Percentiles rank a stretch among this genome's conserved stretches.
phyloP scores from a whole-genome alignment of 2,797 vertebrate species.

The Sebastes steindachneri region DNA sequence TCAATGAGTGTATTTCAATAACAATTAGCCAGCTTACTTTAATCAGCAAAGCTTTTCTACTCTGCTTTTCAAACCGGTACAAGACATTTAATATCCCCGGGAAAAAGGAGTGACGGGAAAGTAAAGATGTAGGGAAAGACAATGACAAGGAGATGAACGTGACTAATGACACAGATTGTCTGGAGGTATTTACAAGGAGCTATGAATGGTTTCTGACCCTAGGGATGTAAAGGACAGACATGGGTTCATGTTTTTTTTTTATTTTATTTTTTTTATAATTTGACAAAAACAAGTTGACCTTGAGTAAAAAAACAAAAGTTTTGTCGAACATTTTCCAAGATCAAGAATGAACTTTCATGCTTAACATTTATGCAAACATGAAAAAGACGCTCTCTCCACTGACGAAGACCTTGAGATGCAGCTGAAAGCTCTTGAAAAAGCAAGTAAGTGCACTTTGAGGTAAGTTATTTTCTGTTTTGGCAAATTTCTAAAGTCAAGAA shows the following conservation, averaged over 20 bases:
- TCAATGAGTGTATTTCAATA: constrained; percentile 49
- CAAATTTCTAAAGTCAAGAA: not conserved
- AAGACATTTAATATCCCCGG: constrained; percentile 54
- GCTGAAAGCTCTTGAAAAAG: not conserved
- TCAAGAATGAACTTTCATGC: too few species aligned
- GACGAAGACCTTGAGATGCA: not conserved
- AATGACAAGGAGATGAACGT: constrained; percentile 47
- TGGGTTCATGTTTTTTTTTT: not conserved
- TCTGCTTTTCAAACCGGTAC: constrained; percentile 9
- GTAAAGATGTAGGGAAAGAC: constrained; percentile 32
- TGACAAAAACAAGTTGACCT: not conserved
- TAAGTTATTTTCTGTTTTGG: not conserved
- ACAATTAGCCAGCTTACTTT: constrained; percentile 36
- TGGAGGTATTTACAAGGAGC: constrained; percentile 10
- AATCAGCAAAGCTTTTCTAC: not conserved
- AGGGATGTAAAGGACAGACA: not conserved
- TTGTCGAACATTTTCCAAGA: not conserved
- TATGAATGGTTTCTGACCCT: not conserved
- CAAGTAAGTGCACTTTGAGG: not conserved
- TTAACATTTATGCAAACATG: not conserved
- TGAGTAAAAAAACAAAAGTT: not conserved
- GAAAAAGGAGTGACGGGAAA: constrained; percentile 29
- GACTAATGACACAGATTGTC: constrained; percentile 61
- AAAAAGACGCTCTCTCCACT: not conserved
- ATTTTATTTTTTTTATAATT: not conserved